Evolutionary conservation across 1,140 invertebrate species (phyloP).

Genomic region (Hycleus phaleratus): DNA sequence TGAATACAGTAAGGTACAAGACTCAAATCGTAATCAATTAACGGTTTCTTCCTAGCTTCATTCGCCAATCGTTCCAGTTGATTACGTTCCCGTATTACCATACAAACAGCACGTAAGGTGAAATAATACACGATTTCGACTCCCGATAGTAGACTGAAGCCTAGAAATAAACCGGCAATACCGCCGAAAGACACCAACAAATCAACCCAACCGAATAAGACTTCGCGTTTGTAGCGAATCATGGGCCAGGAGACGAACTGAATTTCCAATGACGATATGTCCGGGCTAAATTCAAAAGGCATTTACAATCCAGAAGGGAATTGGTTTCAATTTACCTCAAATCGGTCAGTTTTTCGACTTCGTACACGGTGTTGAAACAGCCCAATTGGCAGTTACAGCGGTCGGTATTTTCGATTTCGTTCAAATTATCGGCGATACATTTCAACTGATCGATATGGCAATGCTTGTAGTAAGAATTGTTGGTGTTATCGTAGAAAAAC

Average conservation of each 20-base stretch:
- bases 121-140: slow-evolving; percentile 69
- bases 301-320: no score
- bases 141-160: slow-evolving; percentile 63
- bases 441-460: slow-evolving; percentile 48
- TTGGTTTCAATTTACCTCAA: no score
- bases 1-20: slow-evolving; percentile 33
- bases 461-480: slow-evolving; percentile 43
- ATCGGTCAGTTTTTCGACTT: slow-evolving; percentile 56
- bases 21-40: slow-evolving; percentile 30
- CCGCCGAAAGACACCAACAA: slow-evolving; percentile 63
- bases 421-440: slow-evolving; percentile 49
- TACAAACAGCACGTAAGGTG: slow-evolving; percentile 58
- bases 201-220: slow-evolving; percentile 71
- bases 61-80: slow-evolving; percentile 19
- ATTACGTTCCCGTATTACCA: slow-evolving; percentile 41
- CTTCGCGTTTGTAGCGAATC: slow-evolving; percentile 63
- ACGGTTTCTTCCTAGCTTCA: slow-evolving; percentile 18
- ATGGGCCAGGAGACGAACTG: slow-evolving; percentile 65
- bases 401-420: slow-evolving; percentile 50
- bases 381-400: slow-evolving; percentile 58
- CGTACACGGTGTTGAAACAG: slow-evolving; percentile 63
- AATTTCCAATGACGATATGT: slow-evolving; percentile 38
- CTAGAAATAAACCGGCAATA: slow-evolving; percentile 67
- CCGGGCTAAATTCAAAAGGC: no score
- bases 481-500: slow-evolving; percentile 48